These are phyloP conservation scores for Agonopterix subpropinquella DNA, from an alignment of 2,888 invertebrate genomes.

Conservation along the genomic window DNA sequence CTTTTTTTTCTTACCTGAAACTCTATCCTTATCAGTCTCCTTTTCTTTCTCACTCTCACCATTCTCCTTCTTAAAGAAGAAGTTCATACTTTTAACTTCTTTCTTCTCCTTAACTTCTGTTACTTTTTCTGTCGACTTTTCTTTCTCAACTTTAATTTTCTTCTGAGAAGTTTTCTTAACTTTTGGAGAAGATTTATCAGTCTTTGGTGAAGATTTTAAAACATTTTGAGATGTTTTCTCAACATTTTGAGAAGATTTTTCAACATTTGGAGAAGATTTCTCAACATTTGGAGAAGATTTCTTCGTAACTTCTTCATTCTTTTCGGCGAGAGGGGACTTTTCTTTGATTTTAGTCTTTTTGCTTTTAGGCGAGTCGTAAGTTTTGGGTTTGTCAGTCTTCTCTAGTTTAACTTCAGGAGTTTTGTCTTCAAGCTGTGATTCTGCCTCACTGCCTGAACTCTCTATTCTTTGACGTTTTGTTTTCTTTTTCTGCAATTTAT, in stretches of 20 bases:
- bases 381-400: conserved; percentile 33
- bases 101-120: neutral
- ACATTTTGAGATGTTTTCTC: neutral
- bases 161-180: neutral
- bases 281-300: conserved; percentile 7
- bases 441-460: conserved; percentile 54
- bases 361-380: conserved; percentile 44
- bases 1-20: conserved; percentile 27
- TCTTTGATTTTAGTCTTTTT: conserved; percentile 29
- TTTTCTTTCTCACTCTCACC: conserved; percentile 8
- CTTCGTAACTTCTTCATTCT: conserved; percentile 11
- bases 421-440: conserved; percentile 17
- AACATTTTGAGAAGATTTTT: conserved; percentile 3
- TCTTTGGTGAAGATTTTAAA: neutral
- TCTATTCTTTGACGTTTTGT: conserved; percentile 54
- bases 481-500: conserved; percentile 40
- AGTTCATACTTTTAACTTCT: neutral
- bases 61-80: conserved; percentile 7
- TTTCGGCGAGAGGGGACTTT: conserved; percentile 12
- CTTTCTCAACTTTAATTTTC: neutral
- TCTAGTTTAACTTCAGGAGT: conserved; percentile 30
- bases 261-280: neutral
- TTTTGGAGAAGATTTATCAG: neutral
- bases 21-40: conserved; percentile 14
- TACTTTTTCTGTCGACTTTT: neutral